Conservation (phyloP, 2,113 vertebrate species). For the Varanus komodoensis region DNA sequence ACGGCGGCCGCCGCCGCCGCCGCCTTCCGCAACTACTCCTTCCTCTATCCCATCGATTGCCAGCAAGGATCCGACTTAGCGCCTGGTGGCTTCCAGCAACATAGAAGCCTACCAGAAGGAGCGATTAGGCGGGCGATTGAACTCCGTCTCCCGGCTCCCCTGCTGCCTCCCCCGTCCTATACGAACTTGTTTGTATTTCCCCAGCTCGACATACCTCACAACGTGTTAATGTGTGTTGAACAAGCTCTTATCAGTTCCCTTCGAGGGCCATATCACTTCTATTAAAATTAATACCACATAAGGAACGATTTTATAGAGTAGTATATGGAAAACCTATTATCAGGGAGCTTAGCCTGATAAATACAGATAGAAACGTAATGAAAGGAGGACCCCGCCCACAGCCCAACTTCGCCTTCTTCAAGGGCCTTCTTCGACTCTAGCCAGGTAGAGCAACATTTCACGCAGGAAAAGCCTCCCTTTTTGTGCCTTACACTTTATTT, state of each 20-base stretch:
- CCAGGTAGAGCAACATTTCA: constrained; percentile 52
- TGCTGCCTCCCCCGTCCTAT: not conserved
- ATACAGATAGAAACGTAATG: constrained; percentile 68
- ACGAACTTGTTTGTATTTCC: constrained; percentile 34
- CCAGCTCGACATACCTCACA: constrained; percentile 21
- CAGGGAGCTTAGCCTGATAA: constrained; percentile 69
- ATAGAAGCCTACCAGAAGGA: not conserved
- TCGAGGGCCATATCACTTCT: constrained; percentile 58
- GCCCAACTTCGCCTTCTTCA: not conserved
- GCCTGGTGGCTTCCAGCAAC: not conserved
- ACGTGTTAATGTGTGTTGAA: constrained; percentile 65
- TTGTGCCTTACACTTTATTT: constrained; percentile 59
- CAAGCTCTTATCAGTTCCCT: constrained; percentile 70
- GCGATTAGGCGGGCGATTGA: constrained; percentile 11
- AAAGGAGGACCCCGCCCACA: constrained; percentile 48
- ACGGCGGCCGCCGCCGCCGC: too few species aligned
- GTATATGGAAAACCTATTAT: constrained; percentile 65
- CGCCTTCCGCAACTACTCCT: not conserved
- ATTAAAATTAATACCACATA: constrained; percentile 68
- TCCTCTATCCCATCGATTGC: not conserved
- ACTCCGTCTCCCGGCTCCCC: not conserved
- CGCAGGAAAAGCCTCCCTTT: constrained; percentile 56
- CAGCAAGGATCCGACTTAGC: not conserved
- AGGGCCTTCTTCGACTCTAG: constrained; percentile 53
- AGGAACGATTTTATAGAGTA: constrained; percentile 65